Conservation (phyloP, 2,888 invertebrate species). For the Drosophila affinis region DNA sequence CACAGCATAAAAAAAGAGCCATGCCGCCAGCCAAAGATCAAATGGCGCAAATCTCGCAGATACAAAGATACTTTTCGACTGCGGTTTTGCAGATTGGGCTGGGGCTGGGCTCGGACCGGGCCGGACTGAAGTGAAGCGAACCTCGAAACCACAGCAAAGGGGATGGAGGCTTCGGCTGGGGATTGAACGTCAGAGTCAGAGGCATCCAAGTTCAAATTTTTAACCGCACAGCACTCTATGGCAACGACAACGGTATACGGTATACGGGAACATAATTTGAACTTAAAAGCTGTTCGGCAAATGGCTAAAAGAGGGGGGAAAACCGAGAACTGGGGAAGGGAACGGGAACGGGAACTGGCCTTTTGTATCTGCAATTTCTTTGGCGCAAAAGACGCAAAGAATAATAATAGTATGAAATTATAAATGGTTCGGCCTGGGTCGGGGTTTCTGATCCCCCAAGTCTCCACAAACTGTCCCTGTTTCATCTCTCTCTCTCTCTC, state of each 20-base stretch:
- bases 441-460: conserved; percentile 39
- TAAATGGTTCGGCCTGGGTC: conserved; percentile 53
- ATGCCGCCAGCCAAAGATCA: conserved; percentile 74
- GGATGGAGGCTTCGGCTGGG: conserved; percentile 59
- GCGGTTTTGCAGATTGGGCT: conserved; percentile 54
- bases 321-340: not conserved
- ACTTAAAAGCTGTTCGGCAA: conserved; percentile 56
- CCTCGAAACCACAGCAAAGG: conserved; percentile 60
- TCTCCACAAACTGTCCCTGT: conserved; percentile 37
- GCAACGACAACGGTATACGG: conserved; percentile 65
- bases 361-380: conserved; percentile 56
- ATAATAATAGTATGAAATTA: conserved; percentile 75
- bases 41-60: conserved; percentile 70
- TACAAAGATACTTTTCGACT: conserved; percentile 64
- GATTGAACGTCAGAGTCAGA: conserved; percentile 22
- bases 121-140: not conserved
- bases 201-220: conserved; percentile 72
- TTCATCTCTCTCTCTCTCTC: conserved; percentile 6
- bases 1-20: conserved; percentile 49
- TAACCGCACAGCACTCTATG: conserved; percentile 59
- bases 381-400: conserved; percentile 50
- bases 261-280: conserved; percentile 69
- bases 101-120: conserved; percentile 10
- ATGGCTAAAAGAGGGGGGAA: conserved; percentile 16
- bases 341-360: conserved; percentile 13